Conservation (phyloP, 2,113 vertebrate genomes). For the Chaetodon trifascialis region DNA sequence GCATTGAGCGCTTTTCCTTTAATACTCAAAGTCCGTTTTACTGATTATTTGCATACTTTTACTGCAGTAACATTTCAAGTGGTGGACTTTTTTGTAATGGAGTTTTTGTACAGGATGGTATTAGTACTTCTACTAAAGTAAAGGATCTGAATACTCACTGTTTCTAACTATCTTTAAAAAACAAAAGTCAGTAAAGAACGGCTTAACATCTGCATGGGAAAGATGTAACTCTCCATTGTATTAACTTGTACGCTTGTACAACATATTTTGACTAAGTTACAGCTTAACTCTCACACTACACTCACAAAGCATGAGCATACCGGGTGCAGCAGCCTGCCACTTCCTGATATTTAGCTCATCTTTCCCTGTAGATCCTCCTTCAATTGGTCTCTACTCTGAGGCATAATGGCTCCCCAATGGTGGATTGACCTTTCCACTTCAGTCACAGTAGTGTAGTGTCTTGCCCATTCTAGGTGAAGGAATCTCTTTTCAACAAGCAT, state of each 20-base stretch:
- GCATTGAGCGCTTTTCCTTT: too few species aligned
- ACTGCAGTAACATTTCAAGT: too few species aligned
- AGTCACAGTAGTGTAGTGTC: conserved; percentile 3
- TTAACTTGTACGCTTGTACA: not conserved
- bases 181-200: not conserved
- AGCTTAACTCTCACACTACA: not conserved
- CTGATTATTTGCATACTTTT: too few species aligned
- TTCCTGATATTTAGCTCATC: not conserved
- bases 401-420: conserved; percentile 19
- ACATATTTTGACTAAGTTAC: not conserved
- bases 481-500: conserved; percentile 25
- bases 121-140: too few species aligned
- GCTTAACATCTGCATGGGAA: not conserved
- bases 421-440: conserved; percentile 33
- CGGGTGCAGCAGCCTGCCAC: not conserved
- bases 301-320: not conserved
- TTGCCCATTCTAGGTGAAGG: conserved; percentile 8
- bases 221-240: not conserved
- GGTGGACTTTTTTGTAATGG: too few species aligned
- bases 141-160: too few species aligned
- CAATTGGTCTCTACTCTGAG: conserved; percentile 1
- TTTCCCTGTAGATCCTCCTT: not conserved
- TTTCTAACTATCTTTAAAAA: not conserved
- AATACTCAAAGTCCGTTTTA: too few species aligned
- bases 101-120: too few species aligned